Percentiles rank a stretch among this genome's conserved stretches.
phyloP scores from a whole-genome alignment of 2,113 vertebrate genomes.

The Micronycteris hirsuta region DNA sequence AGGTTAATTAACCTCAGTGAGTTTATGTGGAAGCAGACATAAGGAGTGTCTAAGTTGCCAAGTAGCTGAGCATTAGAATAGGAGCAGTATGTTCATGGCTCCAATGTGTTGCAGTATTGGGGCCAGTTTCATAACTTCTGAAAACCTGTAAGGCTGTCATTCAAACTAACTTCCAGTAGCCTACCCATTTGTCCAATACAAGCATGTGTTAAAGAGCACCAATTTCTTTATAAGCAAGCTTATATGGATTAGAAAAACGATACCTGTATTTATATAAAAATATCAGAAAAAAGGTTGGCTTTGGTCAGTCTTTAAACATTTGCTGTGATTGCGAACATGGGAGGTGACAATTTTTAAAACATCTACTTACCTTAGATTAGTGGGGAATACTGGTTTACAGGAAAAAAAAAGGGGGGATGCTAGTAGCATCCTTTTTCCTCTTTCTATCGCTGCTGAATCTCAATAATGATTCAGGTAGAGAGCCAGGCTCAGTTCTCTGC shows the following conservation, averaged over 20 bases:
- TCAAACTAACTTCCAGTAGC: not conserved
- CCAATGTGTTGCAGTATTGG: not conserved
- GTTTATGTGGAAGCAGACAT: not conserved
- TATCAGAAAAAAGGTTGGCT: not conserved
- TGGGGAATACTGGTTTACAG: not conserved
- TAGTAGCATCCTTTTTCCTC: not conserved
- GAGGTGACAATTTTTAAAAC: not conserved
- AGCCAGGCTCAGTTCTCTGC: not conserved
- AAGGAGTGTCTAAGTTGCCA: not conserved
- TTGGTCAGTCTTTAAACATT: not conserved
- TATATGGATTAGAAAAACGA: not conserved
- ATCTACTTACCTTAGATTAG: not conserved
- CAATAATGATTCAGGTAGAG: not conserved
- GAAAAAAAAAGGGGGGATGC: too few relatives aligned
- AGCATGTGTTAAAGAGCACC: not conserved
- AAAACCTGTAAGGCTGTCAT: not conserved
- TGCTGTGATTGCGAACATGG: not conserved
- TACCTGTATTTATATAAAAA: not conserved
- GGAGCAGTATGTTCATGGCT: not conserved
- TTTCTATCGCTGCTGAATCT: not conserved
- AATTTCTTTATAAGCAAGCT: not conserved
- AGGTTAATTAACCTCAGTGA: not conserved
- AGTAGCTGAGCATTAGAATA: not conserved
- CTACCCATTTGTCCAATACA: not conserved
- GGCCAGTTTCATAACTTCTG: not conserved